These are phyloP conservation scores for Poeciliopsis infans DNA, from an alignment of 2,797 vertebrate genomes.

Conservation along the genomic window DNA sequence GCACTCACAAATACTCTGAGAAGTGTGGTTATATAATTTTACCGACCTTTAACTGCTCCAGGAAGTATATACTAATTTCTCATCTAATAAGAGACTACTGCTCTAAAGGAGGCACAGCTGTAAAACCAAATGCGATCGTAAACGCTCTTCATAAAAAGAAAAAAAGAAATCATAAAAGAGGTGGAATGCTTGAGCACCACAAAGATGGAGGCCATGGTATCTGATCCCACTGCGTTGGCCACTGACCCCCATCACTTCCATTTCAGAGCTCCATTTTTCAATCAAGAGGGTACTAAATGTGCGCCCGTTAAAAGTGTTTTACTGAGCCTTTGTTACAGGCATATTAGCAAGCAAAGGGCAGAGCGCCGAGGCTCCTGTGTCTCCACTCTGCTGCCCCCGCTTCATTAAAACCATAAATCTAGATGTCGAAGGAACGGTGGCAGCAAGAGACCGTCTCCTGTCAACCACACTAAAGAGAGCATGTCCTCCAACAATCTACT, in stretches of 20 bases:
- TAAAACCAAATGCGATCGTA: constrained; percentile 66
- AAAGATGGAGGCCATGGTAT: constrained; percentile 40
- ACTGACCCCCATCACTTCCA: constrained; percentile 61
- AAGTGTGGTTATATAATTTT: constrained; percentile 59
- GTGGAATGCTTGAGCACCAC: constrained; percentile 52
- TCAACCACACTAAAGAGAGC: constrained; percentile 48
- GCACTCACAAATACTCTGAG: constrained; percentile 34
- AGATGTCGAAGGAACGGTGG: constrained; percentile 60
- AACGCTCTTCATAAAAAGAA: constrained; percentile 60
- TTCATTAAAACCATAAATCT: constrained; percentile 82
- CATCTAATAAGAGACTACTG: constrained; percentile 64
- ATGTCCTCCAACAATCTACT: constrained; percentile 26
- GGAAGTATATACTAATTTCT: constrained; percentile 68
- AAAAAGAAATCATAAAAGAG: constrained; percentile 59
- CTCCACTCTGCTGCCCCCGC: constrained; percentile 61
- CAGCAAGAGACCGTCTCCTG: constrained; percentile 52
- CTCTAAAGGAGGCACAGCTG: constrained; percentile 59
- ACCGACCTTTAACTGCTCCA: constrained; percentile 69
- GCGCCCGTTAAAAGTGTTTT: constrained; percentile 63
- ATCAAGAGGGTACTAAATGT: constrained; percentile 65
- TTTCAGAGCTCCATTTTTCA: constrained; percentile 68
- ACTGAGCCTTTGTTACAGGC: constrained; percentile 65
- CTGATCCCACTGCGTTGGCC: constrained; percentile 39
- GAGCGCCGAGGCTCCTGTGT: constrained; percentile 55
- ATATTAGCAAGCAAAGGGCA: constrained; percentile 61